Base-by-base conservation (phyloP, 92 coral and sea anemone genomes). In the Parazoanthus darwini region DNA sequence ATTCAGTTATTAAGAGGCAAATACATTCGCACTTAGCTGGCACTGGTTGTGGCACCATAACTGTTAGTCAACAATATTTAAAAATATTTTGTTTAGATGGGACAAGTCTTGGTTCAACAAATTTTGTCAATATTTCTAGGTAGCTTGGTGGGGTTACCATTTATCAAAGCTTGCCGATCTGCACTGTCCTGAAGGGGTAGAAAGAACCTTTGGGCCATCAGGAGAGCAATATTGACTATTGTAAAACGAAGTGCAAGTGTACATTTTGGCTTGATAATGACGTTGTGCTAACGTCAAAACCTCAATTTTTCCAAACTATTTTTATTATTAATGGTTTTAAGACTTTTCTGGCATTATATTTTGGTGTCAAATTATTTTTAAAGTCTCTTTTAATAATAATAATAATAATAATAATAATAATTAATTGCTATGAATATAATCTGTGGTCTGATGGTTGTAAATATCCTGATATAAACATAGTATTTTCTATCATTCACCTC, bases 1-100 rank as follows among this genome's bases (percentile, higher is more conserved):
- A 65, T 65, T 65, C 71, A 65, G 71, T 65, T 65, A 65, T 3
- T 65, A 65, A 65, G 71, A 65, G 71, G 71, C 71, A 65, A 65
- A 65, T 65, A 65, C 71, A 65, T 5, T 0, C 71, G 20, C 71
- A 65, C 71, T 65, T 65, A 65, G 71, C 71, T 65, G 71, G 71
- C 71, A 65, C 71, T 65, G 71, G 71, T 65, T 65, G 71, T 65
- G 71, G 71, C 71, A 65, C 71, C 71, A 65, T 65, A 65, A 65
- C 71, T 65, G 71, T 65, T 65, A 65, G 71, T 65, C 71, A 65
- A 65, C 71, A 65, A 65, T 65, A 65, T 65, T 65, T 65, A 65
- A 65, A 65, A 65, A 65, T 65, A 65, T 65, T 65, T 65, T 65
- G 20, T 65, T 65, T 65, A 65, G 71, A 65, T 65, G 71, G 71